Base-by-base conservation (phyloP, 2,113 vertebrate species). In the Daubentonia madagascariensis region DNA sequence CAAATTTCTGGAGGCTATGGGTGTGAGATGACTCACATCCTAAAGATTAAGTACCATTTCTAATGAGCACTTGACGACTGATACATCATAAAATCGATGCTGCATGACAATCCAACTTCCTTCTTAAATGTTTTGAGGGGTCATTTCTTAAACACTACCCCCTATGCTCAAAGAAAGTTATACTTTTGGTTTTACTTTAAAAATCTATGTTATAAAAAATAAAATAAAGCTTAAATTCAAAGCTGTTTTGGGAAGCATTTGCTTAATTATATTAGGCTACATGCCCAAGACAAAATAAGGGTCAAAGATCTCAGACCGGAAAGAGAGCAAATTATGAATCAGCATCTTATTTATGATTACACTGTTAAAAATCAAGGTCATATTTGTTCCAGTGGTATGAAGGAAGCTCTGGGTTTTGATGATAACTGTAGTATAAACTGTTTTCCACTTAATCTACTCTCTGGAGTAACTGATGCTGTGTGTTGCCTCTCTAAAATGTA, bases 11-110 rank as follows among this genome's bases (percentile, higher is more conserved):
- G 81, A 81, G 48, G 50, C 52, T 81, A 0, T 70, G 7, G 54
- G 18, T 88, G 30, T 67, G n/a, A 86, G 83, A 79, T 97, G 97
- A 97, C 86, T 98, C 96, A 97, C 45, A 86, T 78, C 73, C 83
- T 85, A 83, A 96, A 92, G 86, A 95, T 92, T 83, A 97, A 98
- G 63, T 28, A 86, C 73, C 37, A 48, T 87, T 95, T 85, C 73
- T 93, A 93, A 92, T 89, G 87, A 91, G 63, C 52, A 6, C 1
- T 37, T 25, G 52, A 79, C 95, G 81, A 89, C 54, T 18, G 65
- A 89, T 61, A 65, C 43, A 30, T 94, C 92, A 89, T 97, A 96
- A 96, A 97, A 91, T 48, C 0, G 0, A 45, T 94, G 94, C 61
- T 50, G 94, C 57, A 3, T 73, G 73, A 85, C 78, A 79, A 72